Base-by-base conservation (phyloP, 2,113 vertebrate species). In the Collichthys lucidus region DNA sequence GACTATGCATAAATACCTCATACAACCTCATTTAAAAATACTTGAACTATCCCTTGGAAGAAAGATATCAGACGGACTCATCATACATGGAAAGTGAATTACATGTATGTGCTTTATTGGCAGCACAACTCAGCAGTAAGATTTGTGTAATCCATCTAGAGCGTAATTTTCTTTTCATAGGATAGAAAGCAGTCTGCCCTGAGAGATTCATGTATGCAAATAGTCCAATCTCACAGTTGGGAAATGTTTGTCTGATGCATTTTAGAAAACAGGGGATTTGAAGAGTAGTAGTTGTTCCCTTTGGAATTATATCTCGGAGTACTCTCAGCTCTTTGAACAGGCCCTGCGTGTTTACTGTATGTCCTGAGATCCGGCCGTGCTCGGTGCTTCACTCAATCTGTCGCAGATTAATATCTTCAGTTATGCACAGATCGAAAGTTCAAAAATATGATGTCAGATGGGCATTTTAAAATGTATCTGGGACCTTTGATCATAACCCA, bases 201-300 rank as follows among this genome's bases (percentile, higher is more conserved):
- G 12, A 68, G 50, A 64, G 19, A 40, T 35, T 55, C 4, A 42
- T 64, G 57, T 16, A 15, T 26, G n/a, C 73, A 52, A 64, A 42
- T 77, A 59, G 49, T 83, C 64, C 80, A 63, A n/a, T 40, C 16
- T 76, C 31, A 40, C 4, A 3, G 60, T 35, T 53, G 66, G 46
- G 46, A 50, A 50, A 29, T 67, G 31, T 40, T 63, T 68, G 65
- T 20, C 65, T 19, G 10, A 52, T 19, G 47, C 65, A 14, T 49
- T 50, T 29, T 24, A 31, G 10, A 10, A 67, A 50, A 47, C 5
- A 12, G 65, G 14, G 60, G 29, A 0, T 19, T 35, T 62, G 59
- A 20, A 20, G 31, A 12, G 19, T 2, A 35, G 29, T 35, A 19
- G 22, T 29, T 50, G 31, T n/a, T 40, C 5, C 10, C 59, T 40